Conservation (phyloP, 2,797 vertebrate genomes). For the Hafferia zeledoni region DNA sequence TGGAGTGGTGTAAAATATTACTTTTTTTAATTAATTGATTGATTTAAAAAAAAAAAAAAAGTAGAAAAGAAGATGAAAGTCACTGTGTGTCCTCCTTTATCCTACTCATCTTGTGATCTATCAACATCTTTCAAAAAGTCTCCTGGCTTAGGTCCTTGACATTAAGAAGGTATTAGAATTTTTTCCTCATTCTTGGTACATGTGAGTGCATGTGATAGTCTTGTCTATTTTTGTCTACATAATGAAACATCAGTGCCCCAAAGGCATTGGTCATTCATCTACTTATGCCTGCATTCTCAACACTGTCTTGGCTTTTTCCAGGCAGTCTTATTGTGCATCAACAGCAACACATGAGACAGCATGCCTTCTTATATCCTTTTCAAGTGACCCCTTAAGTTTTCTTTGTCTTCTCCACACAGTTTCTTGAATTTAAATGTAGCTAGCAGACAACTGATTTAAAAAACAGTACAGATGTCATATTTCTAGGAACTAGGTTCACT, state of each 20-base stretch:
- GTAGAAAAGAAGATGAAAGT: neutral
- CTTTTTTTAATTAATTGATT: neutral
- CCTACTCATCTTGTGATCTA: neutral
- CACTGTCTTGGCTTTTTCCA: neutral
- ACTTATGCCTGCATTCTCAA: slow-evolving; percentile 1
- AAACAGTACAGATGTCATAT: neutral
- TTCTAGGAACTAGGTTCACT: neutral
- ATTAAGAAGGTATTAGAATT: neutral
- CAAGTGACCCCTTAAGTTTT: neutral
- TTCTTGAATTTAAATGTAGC: neutral
- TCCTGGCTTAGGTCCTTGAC: neutral
- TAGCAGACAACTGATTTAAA: neutral
- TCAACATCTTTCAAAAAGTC: neutral
- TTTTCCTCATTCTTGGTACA: slow-evolving; percentile 29
- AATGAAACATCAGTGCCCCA: slow-evolving; percentile 19
- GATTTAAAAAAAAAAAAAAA: neutral
- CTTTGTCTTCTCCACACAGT: neutral
- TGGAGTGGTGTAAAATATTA: neutral
- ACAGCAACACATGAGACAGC: slow-evolving; percentile 8
- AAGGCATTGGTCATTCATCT: slow-evolving; percentile 46
- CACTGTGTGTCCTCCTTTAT: neutral
- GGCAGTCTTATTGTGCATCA: neutral
- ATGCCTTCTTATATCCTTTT: neutral
- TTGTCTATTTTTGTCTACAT: slow-evolving; percentile 14
- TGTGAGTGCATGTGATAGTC: slow-evolving; percentile 54